Base-by-base conservation (phyloP, 2,888 invertebrate genomes). In the Eupithecia dodoneata region DNA sequence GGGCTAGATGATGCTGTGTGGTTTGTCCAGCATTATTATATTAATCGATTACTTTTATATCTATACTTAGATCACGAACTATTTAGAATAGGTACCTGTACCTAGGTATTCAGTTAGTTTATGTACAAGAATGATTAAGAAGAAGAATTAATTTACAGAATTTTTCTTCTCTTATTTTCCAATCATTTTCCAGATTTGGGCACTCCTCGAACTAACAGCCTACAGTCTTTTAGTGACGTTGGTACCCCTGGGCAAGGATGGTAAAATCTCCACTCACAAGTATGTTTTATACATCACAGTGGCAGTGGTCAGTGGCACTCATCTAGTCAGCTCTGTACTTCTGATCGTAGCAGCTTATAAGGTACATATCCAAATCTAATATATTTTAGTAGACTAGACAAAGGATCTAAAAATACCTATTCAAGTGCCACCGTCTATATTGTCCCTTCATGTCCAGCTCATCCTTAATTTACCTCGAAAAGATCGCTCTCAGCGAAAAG, bases 291-390 rank as follows among this genome's bases (percentile, higher is more conserved):
- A 90, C 87, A 82, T 89, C 73, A 87, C 89, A 0, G 92, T 91
- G 0, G 93, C 93, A 0, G 85, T 83, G 0, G 91, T 94, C 82
- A 92, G 91, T 78, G 92, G 91, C 0, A 81, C 87, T 3, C 92
- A 93, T 63, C 87, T 94, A 5, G 80, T 94, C 18, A 89, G 90
- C 79, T 94, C 93, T 13, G 74, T 92, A 18, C 86, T 94, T 42
- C 90, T 94, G 10, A 85, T 94, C 12, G 84, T 94, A 0, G 94
- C 93, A 6, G 93, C 92, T 59, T 90, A 91, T 82, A 94, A 91
- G 90, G 94, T 73, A 5, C 44, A 6, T 41, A 59, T 10, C 18
- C 63, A 18, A 30, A 30, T 18, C 3, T 30, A 30, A 30, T 18
- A 1, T 30, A 63, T 63, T 30, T 12, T 13, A 66, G 66, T 42